These are phyloP conservation scores for Malacoraja senta DNA, from an alignment of 2,797 vertebrate genomes.

Conservation along the genomic window DNA sequence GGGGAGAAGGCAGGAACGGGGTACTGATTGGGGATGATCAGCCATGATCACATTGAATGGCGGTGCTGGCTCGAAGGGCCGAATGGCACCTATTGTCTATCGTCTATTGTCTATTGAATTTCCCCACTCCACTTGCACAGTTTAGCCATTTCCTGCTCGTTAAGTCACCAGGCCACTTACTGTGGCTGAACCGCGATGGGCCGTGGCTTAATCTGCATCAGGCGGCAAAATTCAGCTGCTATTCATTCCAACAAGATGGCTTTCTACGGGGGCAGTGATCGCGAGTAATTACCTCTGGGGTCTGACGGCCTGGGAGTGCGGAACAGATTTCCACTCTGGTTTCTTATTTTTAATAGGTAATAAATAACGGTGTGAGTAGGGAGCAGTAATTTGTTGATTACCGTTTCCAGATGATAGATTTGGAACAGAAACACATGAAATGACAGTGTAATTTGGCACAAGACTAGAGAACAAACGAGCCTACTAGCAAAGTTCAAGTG, in stretches of 20 bases:
- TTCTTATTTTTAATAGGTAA: constrained; percentile 28
- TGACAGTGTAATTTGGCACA: background rate
- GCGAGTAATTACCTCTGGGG: constrained; percentile 2
- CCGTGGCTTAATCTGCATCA: background rate
- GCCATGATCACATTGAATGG: too few species aligned
- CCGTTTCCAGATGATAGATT: constrained; percentile 33
- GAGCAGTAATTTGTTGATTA: constrained; percentile 1
- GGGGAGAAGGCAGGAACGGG: too few species aligned
- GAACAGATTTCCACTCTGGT: background rate
- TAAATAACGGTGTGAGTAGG: constrained; percentile 18
- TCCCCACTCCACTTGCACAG: background rate
- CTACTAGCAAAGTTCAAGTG: background rate
- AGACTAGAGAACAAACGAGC: background rate
- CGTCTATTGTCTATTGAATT: background rate
- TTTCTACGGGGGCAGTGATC: constrained; percentile 4
- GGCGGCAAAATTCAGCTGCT: background rate
- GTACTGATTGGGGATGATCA: too few species aligned
- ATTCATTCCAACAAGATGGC: background rate
- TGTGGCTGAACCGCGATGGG: background rate
- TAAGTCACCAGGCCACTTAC: background rate
- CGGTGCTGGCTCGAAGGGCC: too few species aligned
- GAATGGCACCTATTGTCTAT: too few species aligned
- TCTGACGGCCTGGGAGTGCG: background rate
- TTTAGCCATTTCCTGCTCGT: background rate
- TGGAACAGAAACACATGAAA: constrained; percentile 14